phyloP scores from a whole-genome alignment of 2,113 vertebrate species.

The Gadus macrocephalus region DNA sequence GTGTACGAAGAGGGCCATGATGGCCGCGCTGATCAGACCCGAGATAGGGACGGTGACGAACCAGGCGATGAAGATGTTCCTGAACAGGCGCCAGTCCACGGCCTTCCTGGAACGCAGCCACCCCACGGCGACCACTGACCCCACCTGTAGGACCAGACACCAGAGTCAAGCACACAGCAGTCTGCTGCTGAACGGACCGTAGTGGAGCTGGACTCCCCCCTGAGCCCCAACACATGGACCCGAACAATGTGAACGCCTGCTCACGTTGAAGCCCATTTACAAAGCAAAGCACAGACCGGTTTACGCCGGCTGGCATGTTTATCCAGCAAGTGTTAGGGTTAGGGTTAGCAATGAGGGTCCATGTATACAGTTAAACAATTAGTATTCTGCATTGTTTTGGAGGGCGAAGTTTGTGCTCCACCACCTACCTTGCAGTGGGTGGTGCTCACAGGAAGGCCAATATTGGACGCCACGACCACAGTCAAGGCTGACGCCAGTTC shows the following conservation, averaged over 20 bases:
- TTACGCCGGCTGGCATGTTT: no score
- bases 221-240: no score
- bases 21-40: slow-evolving; percentile 87
- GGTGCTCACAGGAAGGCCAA: slow-evolving; percentile 94
- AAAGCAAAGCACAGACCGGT: no score
- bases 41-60: slow-evolving; percentile 95
- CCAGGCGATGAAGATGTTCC: slow-evolving; percentile 97
- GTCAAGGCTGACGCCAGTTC: slow-evolving; percentile 92
- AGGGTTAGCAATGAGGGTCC: not conserved
- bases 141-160: slow-evolving; percentile 73
- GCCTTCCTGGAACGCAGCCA: slow-evolving; percentile 94
- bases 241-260: no score
- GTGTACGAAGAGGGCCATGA: slow-evolving; percentile 86
- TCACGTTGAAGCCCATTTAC: no score
- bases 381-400: no score
- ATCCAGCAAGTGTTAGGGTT: not conserved
- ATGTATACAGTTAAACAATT: no score
- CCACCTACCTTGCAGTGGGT: slow-evolving; percentile 91
- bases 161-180: no score
- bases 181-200: no score
- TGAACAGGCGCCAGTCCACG: slow-evolving; percentile 92
- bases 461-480: slow-evolving; percentile 89
- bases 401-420: no score
- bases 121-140: slow-evolving; percentile 91
- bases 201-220: no score